Evolutionary conservation across 2,888 invertebrate genomes (phyloP).

Genomic region (Pyrocoelia pectoralis): DNA sequence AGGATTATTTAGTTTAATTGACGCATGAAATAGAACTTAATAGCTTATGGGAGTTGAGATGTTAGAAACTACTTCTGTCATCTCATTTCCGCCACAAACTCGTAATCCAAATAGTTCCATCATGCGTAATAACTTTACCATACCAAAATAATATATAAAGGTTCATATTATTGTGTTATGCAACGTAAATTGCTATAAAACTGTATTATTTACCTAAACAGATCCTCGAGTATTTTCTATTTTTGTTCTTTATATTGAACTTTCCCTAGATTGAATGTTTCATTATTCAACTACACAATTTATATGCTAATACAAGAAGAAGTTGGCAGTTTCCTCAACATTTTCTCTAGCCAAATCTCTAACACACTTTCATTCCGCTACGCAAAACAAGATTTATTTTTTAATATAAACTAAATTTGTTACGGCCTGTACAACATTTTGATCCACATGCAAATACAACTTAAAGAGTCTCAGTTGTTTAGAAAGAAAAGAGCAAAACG

Average conservation of each 20-base stretch:
- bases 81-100: slow-evolving; percentile 5
- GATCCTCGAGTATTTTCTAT: slow-evolving; percentile 15
- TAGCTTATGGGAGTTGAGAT: slow-evolving; percentile 7
- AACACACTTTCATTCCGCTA: slow-evolving; percentile 27
- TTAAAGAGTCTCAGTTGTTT: neutral
- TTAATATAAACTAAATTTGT: slow-evolving; percentile 25
- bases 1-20: neutral
- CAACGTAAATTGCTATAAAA: neutral
- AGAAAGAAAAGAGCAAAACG: neutral
- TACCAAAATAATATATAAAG: neutral
- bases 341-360: slow-evolving; percentile 22
- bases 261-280: slow-evolving; percentile 15
- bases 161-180: neutral
- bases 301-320: slow-evolving; percentile 35
- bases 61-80: slow-evolving; percentile 5
- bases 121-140: neutral
- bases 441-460: neutral
- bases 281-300: slow-evolving; percentile 26
- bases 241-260: slow-evolving; percentile 8
- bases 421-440: neutral
- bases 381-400: slow-evolving; percentile 23
- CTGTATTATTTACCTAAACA: neutral
- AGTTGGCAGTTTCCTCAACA: slow-evolving; percentile 24
- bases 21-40: slow-evolving; percentile 4
- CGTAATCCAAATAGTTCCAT: slow-evolving; percentile 3